These are phyloP conservation scores for Pentalonia nigronervosa DNA, from an alignment of 1,140 invertebrate species.

Conservation along the genomic window DNA sequence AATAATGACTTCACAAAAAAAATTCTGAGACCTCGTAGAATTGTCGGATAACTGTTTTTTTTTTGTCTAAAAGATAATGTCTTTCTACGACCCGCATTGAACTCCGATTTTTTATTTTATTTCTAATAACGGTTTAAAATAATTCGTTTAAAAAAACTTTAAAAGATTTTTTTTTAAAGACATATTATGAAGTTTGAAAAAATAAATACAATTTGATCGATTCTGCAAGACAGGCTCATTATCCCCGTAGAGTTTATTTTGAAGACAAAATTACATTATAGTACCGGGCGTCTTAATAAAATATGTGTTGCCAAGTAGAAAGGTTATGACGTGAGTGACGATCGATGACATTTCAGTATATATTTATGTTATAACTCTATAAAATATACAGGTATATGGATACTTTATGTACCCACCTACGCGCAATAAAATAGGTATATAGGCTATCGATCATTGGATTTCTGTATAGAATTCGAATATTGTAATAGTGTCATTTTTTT, in stretches of 20 bases:
- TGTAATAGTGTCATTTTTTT: too few relatives aligned
- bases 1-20: too few relatives aligned
- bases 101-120: background rate
- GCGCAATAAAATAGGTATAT: background rate
- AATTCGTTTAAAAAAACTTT: too few relatives aligned
- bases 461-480: background rate
- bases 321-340: background rate
- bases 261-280: background rate
- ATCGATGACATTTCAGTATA: background rate
- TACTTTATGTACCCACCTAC: background rate
- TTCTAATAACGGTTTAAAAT: background rate
- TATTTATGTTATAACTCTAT: background rate
- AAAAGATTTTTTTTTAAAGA: background rate
- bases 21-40: too few relatives aligned
- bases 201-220: background rate
- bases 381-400: background rate
- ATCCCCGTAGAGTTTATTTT: background rate
- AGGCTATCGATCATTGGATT: background rate
- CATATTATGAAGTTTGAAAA: background rate
- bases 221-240: background rate
- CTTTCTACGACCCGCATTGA: background rate
- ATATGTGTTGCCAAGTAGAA: background rate
- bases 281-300: background rate
- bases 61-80: background rate
- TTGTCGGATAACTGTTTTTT: too few relatives aligned